Percentiles rank a stretch among this genome's conserved stretches.
Conservation (phyloP, 2,888 invertebrate species). For the Druceiella hillmani region DNA sequence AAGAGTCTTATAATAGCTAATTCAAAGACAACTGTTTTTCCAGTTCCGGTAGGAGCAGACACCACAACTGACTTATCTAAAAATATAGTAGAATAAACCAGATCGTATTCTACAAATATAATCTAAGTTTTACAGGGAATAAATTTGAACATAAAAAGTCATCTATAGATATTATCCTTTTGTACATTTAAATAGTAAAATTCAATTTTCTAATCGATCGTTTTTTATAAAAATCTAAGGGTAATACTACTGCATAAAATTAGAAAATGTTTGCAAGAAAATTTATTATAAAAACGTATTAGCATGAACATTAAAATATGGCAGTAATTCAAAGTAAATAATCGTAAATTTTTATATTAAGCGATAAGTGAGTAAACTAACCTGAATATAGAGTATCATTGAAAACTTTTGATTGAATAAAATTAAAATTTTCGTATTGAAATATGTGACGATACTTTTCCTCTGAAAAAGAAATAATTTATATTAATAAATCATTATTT, state of each 20-base stretch:
- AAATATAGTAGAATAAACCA: too few relatives aligned
- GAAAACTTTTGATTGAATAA: constrained; percentile 66
- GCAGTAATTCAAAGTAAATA: constrained; percentile 2
- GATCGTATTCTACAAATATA: too few relatives aligned
- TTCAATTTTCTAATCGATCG: too few relatives aligned
- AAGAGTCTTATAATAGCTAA: constrained; percentile 66
- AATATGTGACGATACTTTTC: constrained; percentile 52
- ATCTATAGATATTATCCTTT: too few relatives aligned
- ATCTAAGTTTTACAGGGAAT: too few relatives aligned
- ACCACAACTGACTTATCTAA: constrained; percentile 66
- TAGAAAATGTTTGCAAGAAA: constrained; percentile 4
- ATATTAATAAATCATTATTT: too few relatives aligned
- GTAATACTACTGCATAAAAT: too few relatives aligned
- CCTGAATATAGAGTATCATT: constrained; percentile 62
- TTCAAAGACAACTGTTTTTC: constrained; percentile 80
- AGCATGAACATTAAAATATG: constrained; percentile 5
- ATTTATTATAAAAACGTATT: neutral
- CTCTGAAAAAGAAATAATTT: constrained; percentile 37
- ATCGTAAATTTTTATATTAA: constrained; percentile 5
- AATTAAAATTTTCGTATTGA: constrained; percentile 61
- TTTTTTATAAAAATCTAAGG: too few relatives aligned
- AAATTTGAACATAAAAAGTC: too few relatives aligned
- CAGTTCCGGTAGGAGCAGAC: constrained; percentile 78
- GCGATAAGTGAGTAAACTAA: constrained; percentile 27
- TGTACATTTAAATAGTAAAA: too few relatives aligned